Conservation (phyloP, 2,113 vertebrate species). For the Myotis lucifugus region DNA sequence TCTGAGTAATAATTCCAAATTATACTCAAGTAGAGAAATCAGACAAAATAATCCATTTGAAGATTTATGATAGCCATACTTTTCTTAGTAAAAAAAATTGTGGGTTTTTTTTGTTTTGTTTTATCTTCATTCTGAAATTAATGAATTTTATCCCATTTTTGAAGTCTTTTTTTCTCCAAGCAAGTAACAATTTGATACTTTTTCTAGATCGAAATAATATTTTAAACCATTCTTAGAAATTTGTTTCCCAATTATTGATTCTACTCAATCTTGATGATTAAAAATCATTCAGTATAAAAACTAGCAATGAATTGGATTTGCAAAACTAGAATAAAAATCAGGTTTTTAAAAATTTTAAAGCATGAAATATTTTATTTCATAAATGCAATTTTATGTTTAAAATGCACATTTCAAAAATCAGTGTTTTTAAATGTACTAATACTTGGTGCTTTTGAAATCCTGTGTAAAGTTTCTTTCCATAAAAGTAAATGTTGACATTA, state of each 20-base stretch:
- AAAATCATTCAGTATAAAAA: background rate
- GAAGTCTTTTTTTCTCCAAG: constrained; percentile 20
- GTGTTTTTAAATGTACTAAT: background rate
- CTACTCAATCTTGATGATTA: background rate
- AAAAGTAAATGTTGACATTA: background rate
- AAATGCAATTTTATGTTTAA: constrained; percentile 16
- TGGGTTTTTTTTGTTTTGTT: constrained; percentile 54
- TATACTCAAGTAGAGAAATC: constrained; percentile 78
- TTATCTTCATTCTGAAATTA: constrained; percentile 74
- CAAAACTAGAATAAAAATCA: constrained; percentile 40
- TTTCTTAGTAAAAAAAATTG: constrained; percentile 67
- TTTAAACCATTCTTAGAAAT: constrained; percentile 8
- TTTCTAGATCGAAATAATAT: constrained; percentile 9
- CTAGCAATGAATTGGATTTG: background rate
- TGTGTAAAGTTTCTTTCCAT: background rate
- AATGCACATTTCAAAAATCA: constrained; percentile 33
- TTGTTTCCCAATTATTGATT: background rate
- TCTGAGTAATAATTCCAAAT: constrained; percentile 76
- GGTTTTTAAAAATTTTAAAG: constrained; percentile 29
- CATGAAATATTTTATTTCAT: background rate
- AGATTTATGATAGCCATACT: constrained; percentile 66
- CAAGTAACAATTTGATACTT: constrained; percentile 43
- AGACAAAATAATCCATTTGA: constrained; percentile 75
- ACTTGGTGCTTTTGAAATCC: constrained; percentile 28
- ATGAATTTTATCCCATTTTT: constrained; percentile 49